A percentile compares a stretch with the other conserved stretches of the same genome.
Evolutionary conservation across 2,113 vertebrate species (phyloP).

Genomic region (Ictalurus furcatus): DNA sequence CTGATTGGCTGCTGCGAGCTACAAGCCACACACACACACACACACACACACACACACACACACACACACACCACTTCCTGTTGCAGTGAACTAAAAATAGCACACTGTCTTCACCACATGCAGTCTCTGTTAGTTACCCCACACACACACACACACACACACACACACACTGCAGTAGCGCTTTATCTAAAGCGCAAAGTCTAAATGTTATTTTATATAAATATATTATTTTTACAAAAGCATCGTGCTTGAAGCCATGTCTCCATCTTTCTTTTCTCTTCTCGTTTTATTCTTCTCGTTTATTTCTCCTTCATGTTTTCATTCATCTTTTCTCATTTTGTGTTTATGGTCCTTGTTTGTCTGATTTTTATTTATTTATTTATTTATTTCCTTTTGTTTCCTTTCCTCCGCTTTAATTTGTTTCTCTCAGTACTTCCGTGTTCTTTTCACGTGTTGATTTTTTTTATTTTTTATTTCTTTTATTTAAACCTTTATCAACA

Average conservation of each 20-base stretch:
- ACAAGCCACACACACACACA: no score
- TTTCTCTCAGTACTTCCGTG: no score
- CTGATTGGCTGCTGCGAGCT: conserved; percentile 12
- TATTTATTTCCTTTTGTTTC: background rate
- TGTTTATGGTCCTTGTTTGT: no score
- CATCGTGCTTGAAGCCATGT: background rate
- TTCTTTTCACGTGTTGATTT: background rate
- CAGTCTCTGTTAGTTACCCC: conserved; percentile 6
- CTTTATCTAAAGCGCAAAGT: background rate
- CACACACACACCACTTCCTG: conserved; percentile 19
- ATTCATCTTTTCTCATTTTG: background rate
- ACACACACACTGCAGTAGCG: background rate
- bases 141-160: conserved; percentile 18
- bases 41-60: background rate
- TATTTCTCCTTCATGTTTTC: background rate
- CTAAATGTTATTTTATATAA: background rate
- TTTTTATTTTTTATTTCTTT: background rate
- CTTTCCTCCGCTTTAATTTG: background rate
- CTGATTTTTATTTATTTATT: background rate
- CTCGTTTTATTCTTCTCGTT: background rate
- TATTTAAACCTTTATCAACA: background rate
- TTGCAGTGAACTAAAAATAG: conserved; percentile 39
- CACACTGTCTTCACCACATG: conserved; percentile 7
- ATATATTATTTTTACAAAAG: background rate
- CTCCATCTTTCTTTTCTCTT: background rate